Evolutionary conservation across 2,113 vertebrate species (phyloP), one percentile per base, ranked within the genome.

Genomic region (Hypocryptadius cinnamomeus): DNA sequence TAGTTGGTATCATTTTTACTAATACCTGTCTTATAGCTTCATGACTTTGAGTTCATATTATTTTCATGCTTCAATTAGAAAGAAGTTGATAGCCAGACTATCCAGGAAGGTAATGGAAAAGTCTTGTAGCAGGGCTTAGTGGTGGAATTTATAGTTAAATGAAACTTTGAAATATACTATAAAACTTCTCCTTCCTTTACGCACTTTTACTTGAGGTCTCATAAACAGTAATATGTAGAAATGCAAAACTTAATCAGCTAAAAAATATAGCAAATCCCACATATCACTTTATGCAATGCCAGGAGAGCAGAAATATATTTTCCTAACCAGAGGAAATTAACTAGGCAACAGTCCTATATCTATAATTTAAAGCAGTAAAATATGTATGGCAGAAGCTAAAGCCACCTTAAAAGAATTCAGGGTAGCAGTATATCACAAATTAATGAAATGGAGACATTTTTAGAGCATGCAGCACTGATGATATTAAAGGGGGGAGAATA

Each of bases 11-110:
- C 72, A 88, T 91, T 96, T 96, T 96, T 95, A 85, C 93, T 96
- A 97, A 96, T 96, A 96, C 90, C 91, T 93, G 89, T 63, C 91
- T 88, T 90, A 94, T 15, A 96, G 92, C 92, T 94, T 91, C 94
- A 90, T 95, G 96, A 96, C 96, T 97, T 93, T 37, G 92, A 79
- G 93, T 96, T 97, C 96, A 96, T 94, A 96, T 97, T 97, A 93
- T 97, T 97, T 97, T 95, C 97, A 97, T 96, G 96, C 95, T 97
- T 96, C 96, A 97, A 94, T 97, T 97, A 97, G 92, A 93, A 96
- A 94, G 92, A 93, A 94, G 88, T n/a, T 85, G 95, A 96, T 95
- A 94, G 92, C 77, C 90, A 96, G 88, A 56, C 89, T 91, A 76
- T 87, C 89, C 92, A 85, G 44, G 84, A 95, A 78, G 90, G 95